These are phyloP conservation scores for Amphiura filiformis DNA, from an alignment of 35 echinoderm and acorn worm genomes.

Conservation along the genomic window DNA sequence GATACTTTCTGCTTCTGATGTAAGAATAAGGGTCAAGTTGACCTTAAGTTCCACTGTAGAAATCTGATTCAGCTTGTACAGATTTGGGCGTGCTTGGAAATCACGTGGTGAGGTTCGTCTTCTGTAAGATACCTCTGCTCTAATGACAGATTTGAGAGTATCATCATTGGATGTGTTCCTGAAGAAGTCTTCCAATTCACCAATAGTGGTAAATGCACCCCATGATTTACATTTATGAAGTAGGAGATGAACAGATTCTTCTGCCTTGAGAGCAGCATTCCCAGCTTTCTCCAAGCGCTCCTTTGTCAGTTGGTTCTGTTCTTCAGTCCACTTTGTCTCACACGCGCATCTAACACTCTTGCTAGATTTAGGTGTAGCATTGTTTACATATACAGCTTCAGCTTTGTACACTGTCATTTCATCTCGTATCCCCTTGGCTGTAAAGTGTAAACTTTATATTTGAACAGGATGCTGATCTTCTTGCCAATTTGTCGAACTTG, in stretches of 20 bases:
- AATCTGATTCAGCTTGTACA: conserved; percentile 21
- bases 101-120: not conserved
- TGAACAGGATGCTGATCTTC: conserved; percentile 9
- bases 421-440: conserved; percentile 26
- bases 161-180: no score
- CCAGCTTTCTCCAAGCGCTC: not conserved
- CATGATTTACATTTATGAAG: conserved; percentile 7
- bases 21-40: not conserved
- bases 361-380: not conserved
- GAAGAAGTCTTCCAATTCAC: not conserved
- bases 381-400: not conserved
- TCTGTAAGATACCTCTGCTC: not conserved
- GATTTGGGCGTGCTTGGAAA: conserved; percentile 10
- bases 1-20: conserved; percentile 10
- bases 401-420: conserved; percentile 20
- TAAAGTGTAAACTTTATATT: conserved; percentile 23
- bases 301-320: conserved; percentile 9
- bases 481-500: conserved; percentile 41
- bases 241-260: not conserved
- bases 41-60: not conserved
- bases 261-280: not conserved
- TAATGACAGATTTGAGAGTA: not conserved
- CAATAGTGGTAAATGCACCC: not conserved
- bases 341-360: not conserved
- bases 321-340: not conserved